Evolutionary conservation across 2,113 vertebrate species (phyloP), one percentile per base, ranked within the genome.

Genomic region (Mungos mungo): DNA sequence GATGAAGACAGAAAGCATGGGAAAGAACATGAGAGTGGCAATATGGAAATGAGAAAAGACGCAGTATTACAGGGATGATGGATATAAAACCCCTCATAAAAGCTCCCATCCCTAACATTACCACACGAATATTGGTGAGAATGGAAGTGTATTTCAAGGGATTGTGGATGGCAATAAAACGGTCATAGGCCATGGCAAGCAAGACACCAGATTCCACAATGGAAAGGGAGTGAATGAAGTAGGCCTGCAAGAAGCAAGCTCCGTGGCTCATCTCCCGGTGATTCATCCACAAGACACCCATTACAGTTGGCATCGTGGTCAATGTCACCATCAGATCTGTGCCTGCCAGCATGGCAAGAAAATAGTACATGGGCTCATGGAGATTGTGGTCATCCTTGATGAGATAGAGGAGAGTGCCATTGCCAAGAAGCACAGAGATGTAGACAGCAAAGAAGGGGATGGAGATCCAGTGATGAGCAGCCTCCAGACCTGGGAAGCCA

Each of bases 331-430:
- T 89, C 27, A 97, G 60, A 41, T 98, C 97, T 35, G 87, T 95
- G 33, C 82, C n/a, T 5, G 97, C 93, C 60, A 97, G 57, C 96
- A 97, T 97, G 18, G 92, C 82, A 6, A 98, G 96, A 71, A 98
- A 98, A 35, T 98, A 95, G 66, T 98, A 98, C 97, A 98, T 97
- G 47, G 95, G 97, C 47, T 94, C 84, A 13, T 97, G 95, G 10
- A 98, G 94, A 27, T 14, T 86, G 10, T 1, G 33, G 23, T 98
- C 94, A 31, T 29, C 9, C 11, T 52, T 81, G 57, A 98, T 94
- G n/a, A 98, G 52, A 29, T 27, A 92, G 80, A 98, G 82, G 25
- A 96, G 89, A 0, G 63, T 76, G 12, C 68, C 84, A 79, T 98
- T 96, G 23, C 97, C 94, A 92, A 98, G 57, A 96, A 98, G 54